These are phyloP conservation scores for Andrena haemorrhoa DNA, from an alignment of 2,888 invertebrate genomes.

Conservation along the genomic window DNA sequence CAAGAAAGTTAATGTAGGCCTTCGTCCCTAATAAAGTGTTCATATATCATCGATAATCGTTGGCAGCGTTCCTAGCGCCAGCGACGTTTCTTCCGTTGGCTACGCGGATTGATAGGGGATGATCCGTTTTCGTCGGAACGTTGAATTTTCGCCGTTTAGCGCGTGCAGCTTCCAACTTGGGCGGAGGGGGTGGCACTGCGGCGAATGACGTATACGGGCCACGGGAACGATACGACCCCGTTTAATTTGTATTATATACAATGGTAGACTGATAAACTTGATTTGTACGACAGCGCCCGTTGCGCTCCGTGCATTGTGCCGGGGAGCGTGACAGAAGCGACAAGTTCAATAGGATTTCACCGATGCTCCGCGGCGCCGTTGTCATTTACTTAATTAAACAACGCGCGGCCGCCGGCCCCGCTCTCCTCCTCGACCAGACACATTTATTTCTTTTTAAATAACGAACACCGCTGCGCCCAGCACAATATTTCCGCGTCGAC, in stretches of 20 bases:
- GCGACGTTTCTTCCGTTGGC: too few species aligned
- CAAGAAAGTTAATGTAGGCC: too few species aligned
- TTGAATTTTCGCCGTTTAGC: too few species aligned
- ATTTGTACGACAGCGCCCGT: constrained; percentile 9
- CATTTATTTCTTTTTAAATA: background rate
- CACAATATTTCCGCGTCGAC: constrained; percentile 1
- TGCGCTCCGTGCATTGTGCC: constrained; percentile 6
- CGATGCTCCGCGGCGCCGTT: constrained; percentile 3
- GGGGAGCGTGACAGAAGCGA: constrained; percentile 7
- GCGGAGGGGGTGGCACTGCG: background rate
- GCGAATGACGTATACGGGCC: background rate
- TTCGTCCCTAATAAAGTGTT: too few species aligned
- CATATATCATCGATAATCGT: too few species aligned
- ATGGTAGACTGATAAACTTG: constrained; percentile 32
- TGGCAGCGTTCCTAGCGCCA: too few species aligned
- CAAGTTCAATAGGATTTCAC: constrained; percentile 30
- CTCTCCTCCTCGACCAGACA: background rate
- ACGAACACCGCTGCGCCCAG: background rate
- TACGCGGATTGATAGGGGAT: too few species aligned
- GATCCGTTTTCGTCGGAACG: too few species aligned
- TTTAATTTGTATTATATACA: constrained; percentile 24
- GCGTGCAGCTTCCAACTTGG: too few species aligned
- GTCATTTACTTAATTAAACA: constrained; percentile 32
- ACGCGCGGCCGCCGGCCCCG: background rate
- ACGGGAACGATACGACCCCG: constrained; percentile 7